Percentiles rank a stretch among this genome's conserved stretches.
These are phyloP conservation scores for Zygogramma bicolorata DNA, from an alignment of 2,888 invertebrate genomes.

Conservation along the genomic window DNA sequence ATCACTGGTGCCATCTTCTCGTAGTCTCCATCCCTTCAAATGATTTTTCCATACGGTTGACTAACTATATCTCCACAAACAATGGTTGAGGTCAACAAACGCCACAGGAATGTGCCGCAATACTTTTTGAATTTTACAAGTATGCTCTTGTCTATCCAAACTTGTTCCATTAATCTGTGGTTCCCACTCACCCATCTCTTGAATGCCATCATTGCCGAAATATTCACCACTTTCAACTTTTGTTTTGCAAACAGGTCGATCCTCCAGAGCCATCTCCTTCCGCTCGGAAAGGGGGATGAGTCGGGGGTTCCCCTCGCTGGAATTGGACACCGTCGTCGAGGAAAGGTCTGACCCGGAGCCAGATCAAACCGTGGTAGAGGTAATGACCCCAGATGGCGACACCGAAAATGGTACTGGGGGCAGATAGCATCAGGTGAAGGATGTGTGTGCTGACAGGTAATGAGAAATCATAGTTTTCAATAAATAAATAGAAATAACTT, in stretches of 20 bases:
- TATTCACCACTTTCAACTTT: neutral
- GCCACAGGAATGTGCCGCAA: too few relatives aligned
- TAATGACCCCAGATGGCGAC: constrained; percentile 65
- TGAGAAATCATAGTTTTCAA: constrained; percentile 10
- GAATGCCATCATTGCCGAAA: too few relatives aligned
- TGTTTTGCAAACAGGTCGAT: constrained; percentile 64
- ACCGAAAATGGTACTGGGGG: constrained; percentile 32
- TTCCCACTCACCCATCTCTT: too few relatives aligned
- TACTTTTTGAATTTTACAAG: too few relatives aligned
- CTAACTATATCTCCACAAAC: too few relatives aligned
- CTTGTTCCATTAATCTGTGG: too few relatives aligned
- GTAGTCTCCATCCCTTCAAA: too few relatives aligned
- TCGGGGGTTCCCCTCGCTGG: constrained; percentile 81
- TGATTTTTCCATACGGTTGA: too few relatives aligned
- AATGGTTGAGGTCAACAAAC: too few relatives aligned
- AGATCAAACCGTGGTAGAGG: constrained; percentile 63
- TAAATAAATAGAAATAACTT: too few relatives aligned
- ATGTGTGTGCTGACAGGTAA: constrained; percentile 61
- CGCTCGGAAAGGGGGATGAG: constrained; percentile 77
- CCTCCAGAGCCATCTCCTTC: constrained; percentile 73
- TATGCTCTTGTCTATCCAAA: too few relatives aligned
- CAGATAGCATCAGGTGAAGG: constrained; percentile 63
- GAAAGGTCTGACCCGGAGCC: constrained; percentile 84
- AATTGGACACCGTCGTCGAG: constrained; percentile 87
- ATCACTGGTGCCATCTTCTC: too few relatives aligned